Evolutionary conservation across 1,140 invertebrate species (phyloP).

Genomic region (Dolichoris vasculosae): DNA sequence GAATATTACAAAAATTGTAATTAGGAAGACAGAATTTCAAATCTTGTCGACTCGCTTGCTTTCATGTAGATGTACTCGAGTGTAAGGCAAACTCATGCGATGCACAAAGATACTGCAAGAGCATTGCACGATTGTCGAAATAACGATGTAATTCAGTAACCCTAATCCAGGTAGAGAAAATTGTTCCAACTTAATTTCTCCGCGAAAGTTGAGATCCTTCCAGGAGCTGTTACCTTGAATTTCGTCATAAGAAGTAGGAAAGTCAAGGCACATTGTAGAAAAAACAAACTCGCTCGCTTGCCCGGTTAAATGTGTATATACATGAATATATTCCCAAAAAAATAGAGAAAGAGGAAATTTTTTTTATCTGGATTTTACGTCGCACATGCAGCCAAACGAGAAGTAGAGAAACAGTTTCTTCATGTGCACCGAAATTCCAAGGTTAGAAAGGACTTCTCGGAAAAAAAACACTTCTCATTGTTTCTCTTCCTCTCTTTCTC

Average conservation of each 20-base stretch:
- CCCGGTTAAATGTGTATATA: neutral
- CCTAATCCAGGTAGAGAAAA: slow-evolving; percentile 51
- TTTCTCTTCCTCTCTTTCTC: slow-evolving; percentile 5
- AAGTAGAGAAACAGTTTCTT: slow-evolving; percentile 21
- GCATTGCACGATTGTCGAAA: slow-evolving; percentile 12
- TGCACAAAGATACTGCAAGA: neutral
- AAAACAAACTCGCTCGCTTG: slow-evolving; percentile 13
- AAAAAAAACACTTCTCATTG: slow-evolving; percentile 44
- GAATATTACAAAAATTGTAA: neutral
- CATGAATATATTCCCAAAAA: neutral
- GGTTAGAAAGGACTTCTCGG: slow-evolving; percentile 44
- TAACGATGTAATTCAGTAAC: slow-evolving; percentile 15
- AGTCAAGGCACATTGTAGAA: neutral
- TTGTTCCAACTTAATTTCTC: slow-evolving; percentile 50
- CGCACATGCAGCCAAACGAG: neutral
- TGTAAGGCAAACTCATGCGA: neutral
- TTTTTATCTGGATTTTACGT: slow-evolving; percentile 50
- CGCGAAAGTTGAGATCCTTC: slow-evolving; percentile 34
- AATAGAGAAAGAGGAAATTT: slow-evolving; percentile 43
- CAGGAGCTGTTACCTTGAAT: slow-evolving; percentile 20
- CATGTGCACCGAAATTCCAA: slow-evolving; percentile 46
- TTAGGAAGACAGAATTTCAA: neutral
- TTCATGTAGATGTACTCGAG: neutral
- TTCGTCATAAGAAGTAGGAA: slow-evolving; percentile 1
- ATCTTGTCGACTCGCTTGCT: no score